These are phyloP conservation scores for Athetis lepigone DNA, from an alignment of 2,888 invertebrate species.

Conservation along the genomic window DNA sequence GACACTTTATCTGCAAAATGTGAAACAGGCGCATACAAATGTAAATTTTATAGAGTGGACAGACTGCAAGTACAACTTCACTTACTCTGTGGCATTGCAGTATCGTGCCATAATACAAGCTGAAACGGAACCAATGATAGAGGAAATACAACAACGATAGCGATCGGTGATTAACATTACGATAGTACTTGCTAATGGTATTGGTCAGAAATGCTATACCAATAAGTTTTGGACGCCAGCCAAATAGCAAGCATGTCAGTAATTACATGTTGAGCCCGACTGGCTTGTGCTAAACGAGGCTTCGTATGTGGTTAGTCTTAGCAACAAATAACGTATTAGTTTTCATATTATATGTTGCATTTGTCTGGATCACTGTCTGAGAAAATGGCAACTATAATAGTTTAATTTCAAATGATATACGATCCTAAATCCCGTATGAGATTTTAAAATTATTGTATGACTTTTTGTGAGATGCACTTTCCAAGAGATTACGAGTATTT, in stretches of 20 bases:
- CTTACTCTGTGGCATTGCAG: slow-evolving; percentile 14
- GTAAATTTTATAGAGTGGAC: background rate
- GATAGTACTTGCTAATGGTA: slow-evolving; percentile 59
- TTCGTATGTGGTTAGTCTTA: slow-evolving; percentile 28
- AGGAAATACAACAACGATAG: slow-evolving; percentile 53
- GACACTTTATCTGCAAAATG: no score
- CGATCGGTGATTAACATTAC: slow-evolving; percentile 54
- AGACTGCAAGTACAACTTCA: slow-evolving; percentile 7
- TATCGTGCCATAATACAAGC: slow-evolving; percentile 29
- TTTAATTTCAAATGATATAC: no score
- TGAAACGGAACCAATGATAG: slow-evolving; percentile 49
- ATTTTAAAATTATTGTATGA: no score
- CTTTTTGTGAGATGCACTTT: no score
- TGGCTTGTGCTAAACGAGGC: slow-evolving; percentile 40
- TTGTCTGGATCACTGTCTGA: slow-evolving; percentile 4
- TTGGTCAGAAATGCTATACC: slow-evolving; percentile 59
- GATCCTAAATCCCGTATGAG: no score
- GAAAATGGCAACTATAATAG: background rate
- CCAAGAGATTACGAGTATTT: no score
- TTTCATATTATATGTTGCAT: slow-evolving; percentile 23
- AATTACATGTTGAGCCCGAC: slow-evolving; percentile 52
- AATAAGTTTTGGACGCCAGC: slow-evolving; percentile 57
- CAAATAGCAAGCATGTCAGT: slow-evolving; percentile 58
- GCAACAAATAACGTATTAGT: slow-evolving; percentile 19
- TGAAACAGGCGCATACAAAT: no score